These are phyloP conservation scores for Cinclus cinclus DNA, from an alignment of 2,113 vertebrate species.

Conservation along the genomic window DNA sequence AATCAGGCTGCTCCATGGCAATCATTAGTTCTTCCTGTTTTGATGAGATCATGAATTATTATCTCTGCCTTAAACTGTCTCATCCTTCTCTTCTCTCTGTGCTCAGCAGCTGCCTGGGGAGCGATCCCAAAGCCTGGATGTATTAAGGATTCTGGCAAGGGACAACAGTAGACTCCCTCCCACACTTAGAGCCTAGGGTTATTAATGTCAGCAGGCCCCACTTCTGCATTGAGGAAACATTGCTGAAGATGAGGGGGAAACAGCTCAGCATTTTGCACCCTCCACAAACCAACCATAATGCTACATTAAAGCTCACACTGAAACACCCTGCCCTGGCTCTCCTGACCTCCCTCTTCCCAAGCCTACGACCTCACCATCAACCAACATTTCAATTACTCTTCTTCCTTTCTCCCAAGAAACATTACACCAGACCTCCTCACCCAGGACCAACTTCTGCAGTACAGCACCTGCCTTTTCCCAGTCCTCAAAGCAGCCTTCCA, in stretches of 20 bases:
- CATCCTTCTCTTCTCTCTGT: background rate
- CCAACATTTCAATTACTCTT: background rate
- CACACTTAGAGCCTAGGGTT: background rate
- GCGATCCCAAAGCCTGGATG: background rate
- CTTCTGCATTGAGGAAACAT: background rate
- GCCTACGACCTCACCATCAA: background rate
- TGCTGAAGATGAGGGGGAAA: background rate
- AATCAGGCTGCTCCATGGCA: constrained; percentile 8
- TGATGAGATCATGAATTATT: constrained; percentile 54
- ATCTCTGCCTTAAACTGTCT: constrained; percentile 28
- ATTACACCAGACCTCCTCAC: background rate
- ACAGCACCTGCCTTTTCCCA: background rate
- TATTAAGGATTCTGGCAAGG: background rate
- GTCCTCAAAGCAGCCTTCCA: background rate
- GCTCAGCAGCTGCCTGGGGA: background rate
- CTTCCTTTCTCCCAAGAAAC: background rate
- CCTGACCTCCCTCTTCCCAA: background rate
- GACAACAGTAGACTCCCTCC: background rate
- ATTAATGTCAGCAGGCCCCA: background rate
- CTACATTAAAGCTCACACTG: background rate
- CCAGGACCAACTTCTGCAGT: background rate
- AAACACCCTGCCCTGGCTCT: background rate
- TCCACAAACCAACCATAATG: background rate
- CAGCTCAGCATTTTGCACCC: background rate
- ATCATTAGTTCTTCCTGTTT: constrained; percentile 50